Evolutionary conservation across 2,888 invertebrate species (phyloP).

Genomic region (Mythimna pallens): DNA sequence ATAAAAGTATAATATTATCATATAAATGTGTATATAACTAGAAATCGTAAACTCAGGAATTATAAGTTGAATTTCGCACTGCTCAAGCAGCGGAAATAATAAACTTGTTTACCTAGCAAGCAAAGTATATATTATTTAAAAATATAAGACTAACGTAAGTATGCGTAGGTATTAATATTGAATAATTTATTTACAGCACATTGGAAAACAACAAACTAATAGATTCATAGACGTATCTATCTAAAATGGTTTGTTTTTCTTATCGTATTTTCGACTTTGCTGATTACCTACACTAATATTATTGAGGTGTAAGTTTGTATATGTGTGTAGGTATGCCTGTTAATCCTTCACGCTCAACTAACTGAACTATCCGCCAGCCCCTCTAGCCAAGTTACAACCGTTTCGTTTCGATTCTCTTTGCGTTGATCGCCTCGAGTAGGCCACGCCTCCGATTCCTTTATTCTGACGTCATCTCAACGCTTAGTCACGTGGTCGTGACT

Average conservation of each 20-base stretch:
- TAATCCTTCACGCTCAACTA: too few relatives aligned
- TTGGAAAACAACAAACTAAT: not conserved
- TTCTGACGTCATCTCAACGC: too few relatives aligned
- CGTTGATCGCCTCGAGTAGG: too few relatives aligned
- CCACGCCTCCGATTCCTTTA: too few relatives aligned
- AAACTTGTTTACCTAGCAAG: not conserved
- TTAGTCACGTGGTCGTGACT: too few relatives aligned
- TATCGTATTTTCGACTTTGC: not conserved
- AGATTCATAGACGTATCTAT: not conserved
- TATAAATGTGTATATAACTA: not conserved
- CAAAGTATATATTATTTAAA: not conserved
- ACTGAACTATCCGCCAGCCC: too few relatives aligned
- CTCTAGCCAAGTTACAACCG: too few relatives aligned
- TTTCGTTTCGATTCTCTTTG: too few relatives aligned
- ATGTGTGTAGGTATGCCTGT: too few relatives aligned
- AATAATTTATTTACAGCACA: not conserved
- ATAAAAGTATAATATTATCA: conserved; percentile 5
- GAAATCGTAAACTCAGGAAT: conserved; percentile 4
- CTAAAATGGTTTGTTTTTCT: not conserved
- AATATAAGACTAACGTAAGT: not conserved
- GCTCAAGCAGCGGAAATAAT: not conserved
- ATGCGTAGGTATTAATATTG: not conserved
- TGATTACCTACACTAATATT: too few relatives aligned
- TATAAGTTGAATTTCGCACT: not conserved
- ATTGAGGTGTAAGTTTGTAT: too few relatives aligned